Evolutionary conservation across 2,797 vertebrate genomes (phyloP).

Genomic region (Chloroceryle amazona): DNA sequence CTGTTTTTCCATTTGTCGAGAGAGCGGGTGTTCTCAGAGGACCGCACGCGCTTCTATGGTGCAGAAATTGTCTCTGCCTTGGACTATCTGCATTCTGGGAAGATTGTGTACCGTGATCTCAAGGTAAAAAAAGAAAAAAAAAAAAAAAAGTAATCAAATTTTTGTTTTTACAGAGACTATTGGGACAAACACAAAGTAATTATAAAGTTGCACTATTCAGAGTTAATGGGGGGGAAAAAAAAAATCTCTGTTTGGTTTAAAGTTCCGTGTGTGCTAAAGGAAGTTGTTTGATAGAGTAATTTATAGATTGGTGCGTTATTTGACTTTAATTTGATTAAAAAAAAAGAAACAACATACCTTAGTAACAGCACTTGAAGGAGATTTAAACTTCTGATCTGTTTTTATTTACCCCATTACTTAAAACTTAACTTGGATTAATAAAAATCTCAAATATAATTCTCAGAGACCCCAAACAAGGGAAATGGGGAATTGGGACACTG

Average conservation of each 20-base stretch:
- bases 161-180: constrained; percentile 73
- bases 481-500: background rate
- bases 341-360: background rate
- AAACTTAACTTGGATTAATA: background rate
- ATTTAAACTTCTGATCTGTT: background rate
- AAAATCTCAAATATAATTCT: background rate
- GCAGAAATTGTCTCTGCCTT: constrained; percentile 97
- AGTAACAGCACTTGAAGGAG: background rate
- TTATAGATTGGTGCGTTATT: background rate
- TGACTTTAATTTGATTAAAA: background rate
- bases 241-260: background rate
- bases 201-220: constrained; percentile 83
- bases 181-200: constrained; percentile 85
- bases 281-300: background rate
- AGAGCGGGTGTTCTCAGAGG: constrained; percentile 99
- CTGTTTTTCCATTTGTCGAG: constrained; percentile 99
- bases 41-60: constrained; percentile 97
- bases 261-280: constrained; percentile 7
- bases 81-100: constrained; percentile 98
- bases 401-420: background rate
- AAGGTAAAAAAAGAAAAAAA: constrained; percentile 88
- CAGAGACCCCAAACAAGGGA: background rate
- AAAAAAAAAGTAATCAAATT: constrained; percentile 77
- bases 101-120: constrained; percentile 98
- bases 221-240: constrained; percentile 33